These are phyloP conservation scores for Atlantisia rogersi DNA, from an alignment of 2,113 vertebrate genomes.

Conservation along the genomic window DNA sequence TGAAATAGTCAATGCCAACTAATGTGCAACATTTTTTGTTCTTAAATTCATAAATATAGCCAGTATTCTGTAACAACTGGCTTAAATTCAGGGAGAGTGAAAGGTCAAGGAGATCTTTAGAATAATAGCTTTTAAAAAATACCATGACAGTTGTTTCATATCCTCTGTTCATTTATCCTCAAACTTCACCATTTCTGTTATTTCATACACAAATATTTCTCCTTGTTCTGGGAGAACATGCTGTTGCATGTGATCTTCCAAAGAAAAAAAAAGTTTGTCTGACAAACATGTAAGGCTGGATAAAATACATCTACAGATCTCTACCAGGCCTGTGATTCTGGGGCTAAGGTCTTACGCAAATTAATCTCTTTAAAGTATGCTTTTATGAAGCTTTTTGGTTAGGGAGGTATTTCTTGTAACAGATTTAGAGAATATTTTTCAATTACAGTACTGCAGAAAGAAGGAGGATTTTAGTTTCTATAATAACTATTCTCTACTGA, in stretches of 20 bases:
- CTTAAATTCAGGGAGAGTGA: neutral
- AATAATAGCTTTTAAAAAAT: neutral
- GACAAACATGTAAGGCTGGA: neutral
- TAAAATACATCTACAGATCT: neutral
- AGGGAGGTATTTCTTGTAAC: neutral
- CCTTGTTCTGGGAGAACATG: neutral
- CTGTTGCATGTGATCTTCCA: neutral
- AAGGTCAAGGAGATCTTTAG: neutral
- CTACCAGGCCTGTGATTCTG: neutral
- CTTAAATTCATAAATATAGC: neutral
- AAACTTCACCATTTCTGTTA: neutral
- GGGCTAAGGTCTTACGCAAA: neutral
- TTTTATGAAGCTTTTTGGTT: neutral
- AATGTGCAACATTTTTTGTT: neutral
- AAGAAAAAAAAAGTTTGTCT: neutral
- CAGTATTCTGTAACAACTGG: neutral
- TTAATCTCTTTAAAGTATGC: neutral
- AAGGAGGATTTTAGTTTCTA: slow-evolving; percentile 60
- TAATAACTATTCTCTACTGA: slow-evolving; percentile 64
- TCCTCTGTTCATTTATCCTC: neutral
- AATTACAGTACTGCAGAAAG: slow-evolving; percentile 60
- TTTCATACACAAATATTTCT: neutral
- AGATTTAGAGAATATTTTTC: slow-evolving; percentile 57
- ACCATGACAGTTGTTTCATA: neutral
- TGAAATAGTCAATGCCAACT: neutral